phyloP scores from a whole-genome alignment of 2,888 invertebrate genomes.

The Nomada ferruginata region DNA sequence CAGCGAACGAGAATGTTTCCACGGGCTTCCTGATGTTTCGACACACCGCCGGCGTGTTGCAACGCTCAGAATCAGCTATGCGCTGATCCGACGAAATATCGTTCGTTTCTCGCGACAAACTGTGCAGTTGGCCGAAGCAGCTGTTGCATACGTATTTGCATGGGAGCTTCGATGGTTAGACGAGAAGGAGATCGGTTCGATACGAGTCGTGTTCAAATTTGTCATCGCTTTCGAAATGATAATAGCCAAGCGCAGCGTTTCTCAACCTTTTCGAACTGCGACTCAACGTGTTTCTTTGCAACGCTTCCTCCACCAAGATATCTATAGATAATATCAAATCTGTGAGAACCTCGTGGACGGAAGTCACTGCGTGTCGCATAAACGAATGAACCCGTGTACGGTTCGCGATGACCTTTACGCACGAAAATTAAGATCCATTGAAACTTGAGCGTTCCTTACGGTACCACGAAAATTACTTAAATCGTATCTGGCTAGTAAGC shows the following conservation, averaged over 20 bases:
- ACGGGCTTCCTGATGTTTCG: slow-evolving; percentile 58
- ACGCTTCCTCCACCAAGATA: background rate
- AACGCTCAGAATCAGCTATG: slow-evolving; percentile 46
- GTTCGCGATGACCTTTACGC: too few species aligned
- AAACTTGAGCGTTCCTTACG: background rate
- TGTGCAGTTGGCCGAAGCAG: slow-evolving; percentile 10
- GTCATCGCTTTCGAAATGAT: too few species aligned
- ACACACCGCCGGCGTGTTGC: slow-evolving; percentile 53
- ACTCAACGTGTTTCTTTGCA: background rate
- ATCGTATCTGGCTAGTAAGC: background rate
- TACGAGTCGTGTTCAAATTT: too few species aligned
- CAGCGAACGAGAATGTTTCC: slow-evolving; percentile 32
- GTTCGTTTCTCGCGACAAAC: slow-evolving; percentile 19
- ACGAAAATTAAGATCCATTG: background rate
- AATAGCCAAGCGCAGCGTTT: too few species aligned
- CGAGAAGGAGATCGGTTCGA: too few species aligned
- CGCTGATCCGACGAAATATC: slow-evolving; percentile 57
- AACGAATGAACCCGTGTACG: too few species aligned
- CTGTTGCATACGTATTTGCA: too few species aligned
- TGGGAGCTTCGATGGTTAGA: too few species aligned
- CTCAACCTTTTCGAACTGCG: background rate
- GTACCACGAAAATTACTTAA: background rate
- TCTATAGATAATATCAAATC: too few species aligned
- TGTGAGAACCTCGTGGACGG: too few species aligned
- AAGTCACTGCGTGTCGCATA: too few species aligned